Evolutionary conservation across 2,113 vertebrate genomes (phyloP), one percentile per base, ranked within the genome.

Genomic region (Sinocyclocheilus anshuiensis): DNA sequence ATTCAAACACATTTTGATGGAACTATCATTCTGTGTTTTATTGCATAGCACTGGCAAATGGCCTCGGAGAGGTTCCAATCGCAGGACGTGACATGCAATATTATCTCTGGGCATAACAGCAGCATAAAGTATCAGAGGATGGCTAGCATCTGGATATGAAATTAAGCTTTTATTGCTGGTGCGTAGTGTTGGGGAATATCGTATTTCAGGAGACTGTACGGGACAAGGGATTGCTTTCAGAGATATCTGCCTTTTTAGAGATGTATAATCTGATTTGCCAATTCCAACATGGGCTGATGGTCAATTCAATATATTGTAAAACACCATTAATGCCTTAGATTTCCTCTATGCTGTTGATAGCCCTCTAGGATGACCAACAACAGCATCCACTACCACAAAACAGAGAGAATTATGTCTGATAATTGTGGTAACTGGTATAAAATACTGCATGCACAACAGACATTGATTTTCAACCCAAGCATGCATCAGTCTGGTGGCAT

Each of bases 91-190:
- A 71, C 84, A 39, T 39, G 71, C 50, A 36, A 83, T 59, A 85
- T 26, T 65, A 84, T 85, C 83, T 75, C 29, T 12, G 74, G 53
- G 85, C 42, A 76, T 81, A 69, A 85, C 71, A 78, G 75, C 53
- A 71, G 36, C 77, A 90, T 86, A 85, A 88, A 86, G 83, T 82
- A 89, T 81, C 81, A 86, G 80, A 69, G 77, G 80, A 77, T 78
- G 33, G 71, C 87, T 45, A 29, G 87, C 89, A 92, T 90, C 90
- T 91, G 89, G 89, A 90, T 83, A 91, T 85, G 59, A 90, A 87
- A 91, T 92, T 84, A 90, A 69, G 87, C 76, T 89, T 92, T 93
- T 90, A 91, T 89, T 89, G 86, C 83, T 80, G 69, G 59, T 39
- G 87, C 76, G 84, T 69, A 84, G 63, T 57, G 53, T 82, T 74